Percentiles rank a stretch among this genome's conserved stretches.
These are phyloP conservation scores for Acanthoscelides obtectus DNA, from an alignment of 2,888 invertebrate species.

Conservation along the genomic window DNA sequence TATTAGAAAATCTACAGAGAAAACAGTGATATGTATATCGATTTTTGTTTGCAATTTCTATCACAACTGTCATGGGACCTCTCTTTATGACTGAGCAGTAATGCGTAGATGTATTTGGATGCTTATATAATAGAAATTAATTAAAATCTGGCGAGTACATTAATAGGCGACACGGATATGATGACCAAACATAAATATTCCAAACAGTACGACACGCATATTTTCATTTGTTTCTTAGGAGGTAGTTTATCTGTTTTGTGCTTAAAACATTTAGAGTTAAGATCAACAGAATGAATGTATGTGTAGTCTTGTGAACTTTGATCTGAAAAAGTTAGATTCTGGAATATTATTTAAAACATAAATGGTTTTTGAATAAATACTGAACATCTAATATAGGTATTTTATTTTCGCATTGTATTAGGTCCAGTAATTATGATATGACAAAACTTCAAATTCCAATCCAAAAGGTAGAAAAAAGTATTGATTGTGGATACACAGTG, in stretches of 20 bases:
- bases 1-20: too few relatives aligned
- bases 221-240: constrained; percentile 25
- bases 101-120: not conserved
- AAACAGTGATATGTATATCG: too few relatives aligned
- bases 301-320: constrained; percentile 34
- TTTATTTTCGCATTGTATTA: not conserved
- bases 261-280: constrained; percentile 31
- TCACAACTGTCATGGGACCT: not conserved
- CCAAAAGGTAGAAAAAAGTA: too few relatives aligned
- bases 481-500: too few relatives aligned
- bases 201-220: constrained; percentile 16
- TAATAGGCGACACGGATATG: constrained; percentile 16
- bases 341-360: constrained; percentile 30
- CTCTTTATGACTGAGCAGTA: not conserved
- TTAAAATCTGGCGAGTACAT: not conserved
- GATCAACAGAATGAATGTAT: constrained; percentile 34
- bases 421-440: too few relatives aligned
- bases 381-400: constrained; percentile 11
- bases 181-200: constrained; percentile 22
- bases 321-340: constrained; percentile 30
- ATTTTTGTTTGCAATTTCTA: not conserved
- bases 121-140: too few relatives aligned
- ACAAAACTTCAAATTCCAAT: too few relatives aligned
- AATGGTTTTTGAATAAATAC: constrained; percentile 30
- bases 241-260: constrained; percentile 35